Percentiles rank a stretch among this genome's conserved stretches.
phyloP scores from a whole-genome alignment of 1,140 invertebrate genomes.

The Solenopsis fugax region DNA sequence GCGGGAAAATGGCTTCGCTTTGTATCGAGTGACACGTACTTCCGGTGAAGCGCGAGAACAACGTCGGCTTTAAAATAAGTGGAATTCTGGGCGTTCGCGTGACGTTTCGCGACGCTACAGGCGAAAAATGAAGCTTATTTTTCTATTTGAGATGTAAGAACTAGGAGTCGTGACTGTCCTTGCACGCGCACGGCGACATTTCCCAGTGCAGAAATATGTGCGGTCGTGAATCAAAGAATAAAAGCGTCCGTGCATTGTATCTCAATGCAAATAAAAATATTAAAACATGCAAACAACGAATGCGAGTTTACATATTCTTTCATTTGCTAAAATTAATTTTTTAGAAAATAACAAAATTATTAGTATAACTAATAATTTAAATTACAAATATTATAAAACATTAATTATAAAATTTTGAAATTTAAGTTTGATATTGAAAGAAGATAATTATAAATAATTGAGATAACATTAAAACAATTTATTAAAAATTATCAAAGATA shows the following conservation, averaged over 20 bases:
- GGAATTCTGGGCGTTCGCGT: constrained; percentile 49
- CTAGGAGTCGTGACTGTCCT: constrained; percentile 11
- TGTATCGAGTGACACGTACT: constrained; percentile 72
- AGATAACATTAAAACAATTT: background rate
- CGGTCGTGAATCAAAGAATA: constrained; percentile 56
- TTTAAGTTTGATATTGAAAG: background rate
- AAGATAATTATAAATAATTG: background rate
- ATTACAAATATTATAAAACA: background rate
- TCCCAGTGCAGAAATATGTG: constrained; percentile 34
- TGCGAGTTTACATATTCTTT: background rate
- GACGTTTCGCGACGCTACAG: constrained; percentile 31
- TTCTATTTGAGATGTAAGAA: constrained; percentile 57
- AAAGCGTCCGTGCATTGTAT: constrained; percentile 39
- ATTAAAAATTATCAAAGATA: background rate
- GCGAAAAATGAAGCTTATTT: constrained; percentile 59
- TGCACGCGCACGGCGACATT: constrained; percentile 22
- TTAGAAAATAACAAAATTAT: background rate
- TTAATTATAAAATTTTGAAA: background rate
- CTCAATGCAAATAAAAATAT: constrained; percentile 38
- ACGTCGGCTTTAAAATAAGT: constrained; percentile 53
- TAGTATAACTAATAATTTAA: background rate
- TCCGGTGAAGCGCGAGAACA: constrained; percentile 60
- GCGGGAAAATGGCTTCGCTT: constrained; percentile 70
- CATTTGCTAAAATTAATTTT: constrained; percentile 12
- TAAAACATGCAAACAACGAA: background rate